Percentiles rank a stretch among this genome's conserved stretches.
Evolutionary conservation across 2,113 vertebrate genomes (phyloP).

Genomic region (Bubo blakistoni): DNA sequence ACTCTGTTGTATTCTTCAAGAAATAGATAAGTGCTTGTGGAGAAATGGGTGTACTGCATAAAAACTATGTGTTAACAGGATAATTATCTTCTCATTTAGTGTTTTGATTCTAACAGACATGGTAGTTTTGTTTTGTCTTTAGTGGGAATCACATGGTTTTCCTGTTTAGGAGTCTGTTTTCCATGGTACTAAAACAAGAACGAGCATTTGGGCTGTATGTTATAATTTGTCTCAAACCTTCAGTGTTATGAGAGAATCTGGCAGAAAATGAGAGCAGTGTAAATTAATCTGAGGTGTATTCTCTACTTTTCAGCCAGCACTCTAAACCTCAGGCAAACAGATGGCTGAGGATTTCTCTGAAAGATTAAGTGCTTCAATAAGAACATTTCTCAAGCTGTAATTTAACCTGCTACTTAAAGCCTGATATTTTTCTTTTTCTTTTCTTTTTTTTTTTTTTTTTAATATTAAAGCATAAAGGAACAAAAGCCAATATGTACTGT

Average conservation of each 20-base stretch:
- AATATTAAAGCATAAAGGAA: background rate
- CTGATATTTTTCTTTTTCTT: background rate
- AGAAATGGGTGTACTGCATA: background rate
- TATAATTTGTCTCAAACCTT: background rate
- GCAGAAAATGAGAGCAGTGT: background rate
- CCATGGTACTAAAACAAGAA: background rate
- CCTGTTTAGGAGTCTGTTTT: background rate
- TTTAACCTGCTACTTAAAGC: background rate
- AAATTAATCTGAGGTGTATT: slow-evolving; percentile 1
- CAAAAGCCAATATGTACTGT: background rate
- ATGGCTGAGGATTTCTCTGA: slow-evolving; percentile 19
- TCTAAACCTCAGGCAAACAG: slow-evolving; percentile 2
- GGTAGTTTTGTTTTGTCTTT: background rate
- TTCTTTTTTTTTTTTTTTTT: background rate
- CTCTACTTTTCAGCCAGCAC: background rate
- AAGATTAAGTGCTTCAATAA: background rate
- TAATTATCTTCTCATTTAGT: background rate
- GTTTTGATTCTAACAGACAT: background rate
- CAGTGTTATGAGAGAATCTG: background rate
- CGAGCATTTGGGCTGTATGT: background rate
- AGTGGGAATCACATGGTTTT: background rate
- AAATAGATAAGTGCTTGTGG: background rate
- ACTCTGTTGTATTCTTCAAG: background rate
- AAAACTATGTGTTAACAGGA: background rate
- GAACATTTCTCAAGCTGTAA: background rate